Evolutionary conservation across 2,797 vertebrate genomes (phyloP), one percentile per base, ranked within the genome.

Genomic region (Lemur catta): DNA sequence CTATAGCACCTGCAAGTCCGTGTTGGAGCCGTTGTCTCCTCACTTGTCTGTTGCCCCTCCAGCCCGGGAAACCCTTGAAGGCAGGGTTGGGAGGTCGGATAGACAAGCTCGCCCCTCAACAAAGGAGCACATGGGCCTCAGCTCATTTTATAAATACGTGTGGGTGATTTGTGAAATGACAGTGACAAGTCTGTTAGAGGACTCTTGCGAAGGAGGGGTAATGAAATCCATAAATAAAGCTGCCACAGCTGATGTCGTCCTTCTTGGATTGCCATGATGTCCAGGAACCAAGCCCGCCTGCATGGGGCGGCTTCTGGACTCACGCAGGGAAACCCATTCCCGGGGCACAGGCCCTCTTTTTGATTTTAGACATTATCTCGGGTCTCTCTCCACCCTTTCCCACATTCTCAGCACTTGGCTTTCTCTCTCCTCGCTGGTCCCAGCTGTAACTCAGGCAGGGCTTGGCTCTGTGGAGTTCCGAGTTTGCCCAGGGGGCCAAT

Each of bases 401-500:
- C 0, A 0, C 15, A 48, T 35, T 41, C 75, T 94, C 22, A 80
- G 71, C 74, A 26, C 2, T 67, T 76, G 74, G 38, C 96, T 38
- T 61, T 26, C 84, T 72, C 95, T 38, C 76, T 94, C 59, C 78
- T 91, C 74, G 41, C 50, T 74, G 65, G 48, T 33, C 90, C 87
- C 55, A 71, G 35, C 1, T 82, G 93, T 24, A 33, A 11, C 11
- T 84, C 7, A 35, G 57, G 72, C 57, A 89, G 74, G 48, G 0
- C 48, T 18, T n/a, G 82, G 76, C 65, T 80, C 50, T 43, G 0
- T 0, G 22, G 76, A 85, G 89, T 89, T 86, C 71, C 0, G 0
- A 46, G 63, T 89, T 89, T 94, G 75, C 87, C 89, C 74, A 80
- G 20, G 91, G 84, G 84, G n/a, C 72, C 10, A 41, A 10, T 85